Evolutionary conservation across 2,888 invertebrate species (phyloP), one percentile per base, ranked within the genome.

Genomic region (Eupithecia abbreviata): DNA sequence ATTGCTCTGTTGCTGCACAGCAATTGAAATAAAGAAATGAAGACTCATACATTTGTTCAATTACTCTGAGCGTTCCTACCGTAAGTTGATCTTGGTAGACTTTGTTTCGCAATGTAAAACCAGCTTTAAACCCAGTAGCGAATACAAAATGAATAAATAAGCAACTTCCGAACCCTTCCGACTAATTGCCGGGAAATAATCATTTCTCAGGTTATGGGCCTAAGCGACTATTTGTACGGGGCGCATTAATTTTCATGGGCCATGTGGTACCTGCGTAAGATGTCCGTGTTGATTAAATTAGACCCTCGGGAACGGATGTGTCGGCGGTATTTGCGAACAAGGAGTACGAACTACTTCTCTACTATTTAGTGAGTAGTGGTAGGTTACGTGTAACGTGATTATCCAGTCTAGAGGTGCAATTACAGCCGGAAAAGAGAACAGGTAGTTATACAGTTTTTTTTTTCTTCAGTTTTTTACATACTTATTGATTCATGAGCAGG

Each of bases 171-270:
- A 76, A 75, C 68, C 76, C 77, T 71, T 67, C 75, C 79, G 77
- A 81, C 83, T 87, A 88, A 89, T 89, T 85, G 86, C 83, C 77
- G 83, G 83, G 83, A 89, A 87, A 89, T 89, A 89, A 89, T 89
- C 85, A 88, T 86, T 85, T 84, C 81, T 67, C 84, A 80, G 82
- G 86, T 85, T 87, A 87, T 86, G 87, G 82, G 79, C 71, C 83
- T 84, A 85, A 85, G 85, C 85, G 86, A 83, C 85, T 86, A 85
- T 88, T 86, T 87, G 83, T 84, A 83, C 83, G 81, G 82, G 82
- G 84, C 82, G 80, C 86, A 87, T 89, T 89, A 89, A 89, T 87
- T 87, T 89, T 85, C 88, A 88, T 87, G 86, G 84, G 80, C 70
- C 79, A 74, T 79, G 71, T 77, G 69, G 72, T 77, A 77, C 77